These are phyloP conservation scores for Hemiscyllium ocellatum DNA, from an alignment of 2,113 vertebrate species.

Conservation along the genomic window DNA sequence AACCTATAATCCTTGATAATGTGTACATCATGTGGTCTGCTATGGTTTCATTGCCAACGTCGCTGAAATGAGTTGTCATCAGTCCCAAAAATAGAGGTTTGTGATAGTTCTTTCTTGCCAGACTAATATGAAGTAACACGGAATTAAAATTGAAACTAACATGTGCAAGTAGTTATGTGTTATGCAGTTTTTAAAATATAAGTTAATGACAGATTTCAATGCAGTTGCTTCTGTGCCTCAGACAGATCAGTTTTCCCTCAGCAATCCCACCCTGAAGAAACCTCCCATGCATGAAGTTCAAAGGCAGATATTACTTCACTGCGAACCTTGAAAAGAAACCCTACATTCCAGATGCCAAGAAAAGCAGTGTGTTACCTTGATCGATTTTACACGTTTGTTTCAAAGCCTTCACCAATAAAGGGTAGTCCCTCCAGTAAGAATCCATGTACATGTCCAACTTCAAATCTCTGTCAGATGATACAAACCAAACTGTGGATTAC, in stretches of 20 bases:
- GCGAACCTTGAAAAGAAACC: neutral
- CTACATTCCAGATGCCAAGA: slow-evolving; percentile 39
- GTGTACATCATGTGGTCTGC: neutral
- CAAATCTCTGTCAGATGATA: slow-evolving; percentile 70
- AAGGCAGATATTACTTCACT: neutral
- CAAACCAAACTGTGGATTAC: neutral
- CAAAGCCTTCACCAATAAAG: slow-evolving; percentile 72
- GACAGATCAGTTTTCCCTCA: neutral
- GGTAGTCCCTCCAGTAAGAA: slow-evolving; percentile 91
- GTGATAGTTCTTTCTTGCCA: neutral
- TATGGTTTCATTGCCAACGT: neutral
- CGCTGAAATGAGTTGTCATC: neutral
- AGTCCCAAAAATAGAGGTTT: neutral
- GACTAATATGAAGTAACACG: neutral
- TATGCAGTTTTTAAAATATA: neutral
- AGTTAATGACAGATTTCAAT: neutral
- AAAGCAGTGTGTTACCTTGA: slow-evolving; percentile 59
- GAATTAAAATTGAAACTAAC: neutral
- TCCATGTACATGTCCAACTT: slow-evolving; percentile 80
- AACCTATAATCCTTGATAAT: neutral
- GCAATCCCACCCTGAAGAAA: neutral
- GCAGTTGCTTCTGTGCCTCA: neutral
- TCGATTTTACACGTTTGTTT: slow-evolving; percentile 74
- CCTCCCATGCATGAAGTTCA: neutral
- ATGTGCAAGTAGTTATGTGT: neutral